Evolutionary conservation across 1,140 invertebrate genomes (phyloP).

Genomic region (Mercenaria mercenaria): DNA sequence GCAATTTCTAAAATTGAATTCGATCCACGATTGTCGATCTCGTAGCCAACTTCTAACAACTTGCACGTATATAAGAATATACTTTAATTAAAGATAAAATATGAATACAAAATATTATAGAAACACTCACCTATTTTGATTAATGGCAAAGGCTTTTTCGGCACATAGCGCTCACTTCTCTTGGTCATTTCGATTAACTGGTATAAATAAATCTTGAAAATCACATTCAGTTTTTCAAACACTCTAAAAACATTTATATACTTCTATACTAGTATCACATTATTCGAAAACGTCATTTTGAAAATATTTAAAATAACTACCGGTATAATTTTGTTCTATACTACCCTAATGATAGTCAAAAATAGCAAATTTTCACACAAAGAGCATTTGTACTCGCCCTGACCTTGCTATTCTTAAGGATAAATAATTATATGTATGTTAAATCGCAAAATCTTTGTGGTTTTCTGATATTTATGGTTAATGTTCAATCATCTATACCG

Average conservation of each 20-base stretch:
- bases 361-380: not conserved
- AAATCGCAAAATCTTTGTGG: not conserved
- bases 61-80: too few species aligned
- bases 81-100: too few species aligned
- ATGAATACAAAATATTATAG: too few species aligned
- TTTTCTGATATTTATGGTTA: slow-evolving; percentile 5
- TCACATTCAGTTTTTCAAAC: too few species aligned
- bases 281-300: not conserved
- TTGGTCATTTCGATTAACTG: slow-evolving; percentile 18
- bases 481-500: not conserved
- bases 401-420: not conserved
- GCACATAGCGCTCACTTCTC: not conserved
- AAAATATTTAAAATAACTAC: not conserved
- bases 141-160: slow-evolving; percentile 8
- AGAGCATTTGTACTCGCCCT: not conserved
- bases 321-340: not conserved
- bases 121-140: slow-evolving; percentile 33
- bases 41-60: too few species aligned
- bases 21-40: too few species aligned
- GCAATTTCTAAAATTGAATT: too few species aligned
- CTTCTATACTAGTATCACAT: too few species aligned
- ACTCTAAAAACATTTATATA: too few species aligned
- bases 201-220: too few species aligned
- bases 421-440: not conserved
- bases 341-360: not conserved